phyloP scores from a whole-genome alignment of 2,113 vertebrate species.

The Coturnix japonica region DNA sequence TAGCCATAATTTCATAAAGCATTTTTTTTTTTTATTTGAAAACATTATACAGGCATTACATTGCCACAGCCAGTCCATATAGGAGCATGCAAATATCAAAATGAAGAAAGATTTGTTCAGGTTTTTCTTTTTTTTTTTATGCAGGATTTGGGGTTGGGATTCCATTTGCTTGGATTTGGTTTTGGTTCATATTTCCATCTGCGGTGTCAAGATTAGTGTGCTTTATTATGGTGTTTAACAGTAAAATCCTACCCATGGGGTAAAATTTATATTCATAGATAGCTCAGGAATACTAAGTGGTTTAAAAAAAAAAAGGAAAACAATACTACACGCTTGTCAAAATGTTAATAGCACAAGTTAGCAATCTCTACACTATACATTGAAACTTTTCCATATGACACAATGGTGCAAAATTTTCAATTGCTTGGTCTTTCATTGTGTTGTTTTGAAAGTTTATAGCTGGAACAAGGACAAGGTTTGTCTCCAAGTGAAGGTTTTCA shows the following conservation, averaged over 20 bases:
- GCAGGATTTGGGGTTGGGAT: slow-evolving; percentile 67
- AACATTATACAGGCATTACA: slow-evolving; percentile 90
- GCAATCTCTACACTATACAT: slow-evolving; percentile 85
- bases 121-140: slow-evolving; percentile 18
- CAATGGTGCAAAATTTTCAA: slow-evolving; percentile 74
- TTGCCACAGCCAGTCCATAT: slow-evolving; percentile 87
- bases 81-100: slow-evolving; percentile 90
- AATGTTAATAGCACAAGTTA: slow-evolving; percentile 89
- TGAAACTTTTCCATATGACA: slow-evolving; percentile 79
- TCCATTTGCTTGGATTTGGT: slow-evolving; percentile 62
- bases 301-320: slow-evolving; percentile 57
- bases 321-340: slow-evolving; percentile 79
- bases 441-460: slow-evolving; percentile 48
- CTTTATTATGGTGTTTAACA: slow-evolving; percentile 81
- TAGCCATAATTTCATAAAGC: slow-evolving; percentile 79
- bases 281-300: slow-evolving; percentile 78
- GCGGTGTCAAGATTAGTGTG: slow-evolving; percentile 79
- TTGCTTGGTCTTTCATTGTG: slow-evolving; percentile 67
- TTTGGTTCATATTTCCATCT: slow-evolving; percentile 79
- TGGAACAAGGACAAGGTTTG: slow-evolving; percentile 53
- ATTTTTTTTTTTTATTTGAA: slow-evolving; percentile 83
- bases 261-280: slow-evolving; percentile 83
- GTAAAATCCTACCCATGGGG: slow-evolving; percentile 88
- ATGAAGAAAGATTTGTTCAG: slow-evolving; percentile 75
- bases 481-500: slow-evolving; percentile 50